phyloP scores from a whole-genome alignment of 2,888 invertebrate species.

The Apoda limacodes region DNA sequence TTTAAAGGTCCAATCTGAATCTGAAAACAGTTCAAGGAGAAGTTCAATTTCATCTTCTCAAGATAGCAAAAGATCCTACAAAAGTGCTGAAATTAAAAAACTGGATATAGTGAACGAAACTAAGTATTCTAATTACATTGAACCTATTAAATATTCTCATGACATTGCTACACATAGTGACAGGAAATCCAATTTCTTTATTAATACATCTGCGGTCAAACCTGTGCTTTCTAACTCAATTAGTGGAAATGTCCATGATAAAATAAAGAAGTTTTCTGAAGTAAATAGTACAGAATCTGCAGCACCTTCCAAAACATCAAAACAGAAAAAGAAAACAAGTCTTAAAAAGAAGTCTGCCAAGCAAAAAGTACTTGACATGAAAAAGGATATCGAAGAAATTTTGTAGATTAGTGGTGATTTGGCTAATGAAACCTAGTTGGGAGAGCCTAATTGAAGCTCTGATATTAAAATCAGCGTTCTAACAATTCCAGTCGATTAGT shows the following conservation, averaged over 20 bases:
- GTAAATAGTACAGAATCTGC: slow-evolving; percentile 32
- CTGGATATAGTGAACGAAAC: slow-evolving; percentile 39
- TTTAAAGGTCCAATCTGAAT: slow-evolving; percentile 46
- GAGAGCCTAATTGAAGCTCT: too few relatives aligned
- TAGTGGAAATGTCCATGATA: slow-evolving; percentile 54
- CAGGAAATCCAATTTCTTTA: too few relatives aligned
- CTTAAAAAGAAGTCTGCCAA: slow-evolving; percentile 44
- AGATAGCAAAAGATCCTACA: slow-evolving; percentile 31
- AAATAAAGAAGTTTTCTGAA: slow-evolving; percentile 53
- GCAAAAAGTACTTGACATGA: slow-evolving; percentile 45
- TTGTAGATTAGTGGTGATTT: too few relatives aligned
- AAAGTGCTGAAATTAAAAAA: slow-evolving; percentile 21
- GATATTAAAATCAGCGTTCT: too few relatives aligned
- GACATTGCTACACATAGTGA: too few relatives aligned
- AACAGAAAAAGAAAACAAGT: slow-evolving; percentile 36
- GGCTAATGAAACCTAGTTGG: too few relatives aligned
- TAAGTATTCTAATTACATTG: too few relatives aligned
- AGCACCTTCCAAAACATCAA: slow-evolving; percentile 36
- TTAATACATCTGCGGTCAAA: slow-evolving; percentile 25
- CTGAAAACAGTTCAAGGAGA: slow-evolving; percentile 41
- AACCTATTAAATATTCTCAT: too few relatives aligned
- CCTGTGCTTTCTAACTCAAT: slow-evolving; percentile 36
- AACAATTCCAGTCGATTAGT: too few relatives aligned
- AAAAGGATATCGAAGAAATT: slow-evolving; percentile 53
- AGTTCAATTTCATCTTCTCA: slow-evolving; percentile 43